Evolutionary conservation across 2,888 invertebrate genomes (phyloP).

Genomic region (Amiota mariae): DNA sequence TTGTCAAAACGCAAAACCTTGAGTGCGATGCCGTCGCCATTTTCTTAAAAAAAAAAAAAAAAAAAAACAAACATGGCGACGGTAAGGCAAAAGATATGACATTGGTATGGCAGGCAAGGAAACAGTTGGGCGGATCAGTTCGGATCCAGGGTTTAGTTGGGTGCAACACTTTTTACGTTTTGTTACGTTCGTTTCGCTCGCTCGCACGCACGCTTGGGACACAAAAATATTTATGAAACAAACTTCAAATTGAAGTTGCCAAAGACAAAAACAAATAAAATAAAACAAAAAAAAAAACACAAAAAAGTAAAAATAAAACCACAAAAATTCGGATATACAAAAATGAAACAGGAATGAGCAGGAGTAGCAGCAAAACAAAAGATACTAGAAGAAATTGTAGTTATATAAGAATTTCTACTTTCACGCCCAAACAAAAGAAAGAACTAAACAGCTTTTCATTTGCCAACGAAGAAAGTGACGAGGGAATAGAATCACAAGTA

Average conservation of each 20-base stretch:
- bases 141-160: background rate
- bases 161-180: background rate
- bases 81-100: conserved; percentile 17
- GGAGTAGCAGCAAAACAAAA: background rate
- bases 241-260: conserved; percentile 30
- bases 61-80: conserved; percentile 3
- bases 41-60: conserved; percentile 12
- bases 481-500: background rate
- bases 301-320: background rate
- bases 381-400: background rate
- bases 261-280: conserved; percentile 6
- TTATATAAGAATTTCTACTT: conserved; percentile 22
- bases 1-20: background rate
- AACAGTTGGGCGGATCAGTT: background rate
- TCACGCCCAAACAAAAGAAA: background rate
- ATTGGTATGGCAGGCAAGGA: conserved; percentile 16
- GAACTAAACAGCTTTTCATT: conserved; percentile 21
- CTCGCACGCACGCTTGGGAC: background rate
- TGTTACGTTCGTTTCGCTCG: too few relatives aligned
- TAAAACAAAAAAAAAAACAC: background rate
- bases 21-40: background rate
- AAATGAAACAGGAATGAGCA: too few relatives aligned
- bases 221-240: conserved; percentile 25
- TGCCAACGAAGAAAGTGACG: background rate
- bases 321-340: background rate